Evolutionary conservation across 2,888 invertebrate genomes (phyloP).

Genomic region (Strigamia crassipes): DNA sequence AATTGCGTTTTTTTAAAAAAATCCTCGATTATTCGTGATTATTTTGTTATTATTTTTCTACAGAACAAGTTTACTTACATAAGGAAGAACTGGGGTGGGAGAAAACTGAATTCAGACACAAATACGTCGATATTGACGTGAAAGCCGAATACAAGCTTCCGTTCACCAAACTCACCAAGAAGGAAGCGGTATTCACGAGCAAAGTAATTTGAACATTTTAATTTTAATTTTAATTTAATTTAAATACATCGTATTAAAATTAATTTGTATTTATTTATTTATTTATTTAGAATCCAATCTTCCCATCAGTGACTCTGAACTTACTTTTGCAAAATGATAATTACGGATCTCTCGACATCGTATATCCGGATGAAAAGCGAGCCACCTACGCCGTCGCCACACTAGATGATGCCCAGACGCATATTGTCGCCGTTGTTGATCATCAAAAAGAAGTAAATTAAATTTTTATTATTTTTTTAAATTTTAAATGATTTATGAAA

Average conservation of each 20-base stretch:
- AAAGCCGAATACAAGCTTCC: conserved; percentile 39
- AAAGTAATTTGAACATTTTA: conserved; percentile 46
- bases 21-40: not conserved
- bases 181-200: conserved; percentile 28
- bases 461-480: not conserved
- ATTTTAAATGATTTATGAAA: not conserved
- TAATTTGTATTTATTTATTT: no score
- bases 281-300: not conserved
- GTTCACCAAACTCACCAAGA: not conserved
- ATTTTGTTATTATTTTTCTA: not conserved
- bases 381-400: not conserved
- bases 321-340: not conserved
- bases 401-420: not conserved
- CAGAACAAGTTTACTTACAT: not conserved
- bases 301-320: not conserved
- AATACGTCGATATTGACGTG: conserved; percentile 41
- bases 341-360: not conserved
- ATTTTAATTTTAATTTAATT: no score
- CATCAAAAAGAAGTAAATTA: not conserved
- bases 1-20: not conserved
- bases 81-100: not conserved
- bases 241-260: no score
- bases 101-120: conserved; percentile 26
- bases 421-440: not conserved
- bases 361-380: conserved; percentile 44